Conservation (phyloP, 1,140 invertebrate species). For the Calliphora vicina region DNA sequence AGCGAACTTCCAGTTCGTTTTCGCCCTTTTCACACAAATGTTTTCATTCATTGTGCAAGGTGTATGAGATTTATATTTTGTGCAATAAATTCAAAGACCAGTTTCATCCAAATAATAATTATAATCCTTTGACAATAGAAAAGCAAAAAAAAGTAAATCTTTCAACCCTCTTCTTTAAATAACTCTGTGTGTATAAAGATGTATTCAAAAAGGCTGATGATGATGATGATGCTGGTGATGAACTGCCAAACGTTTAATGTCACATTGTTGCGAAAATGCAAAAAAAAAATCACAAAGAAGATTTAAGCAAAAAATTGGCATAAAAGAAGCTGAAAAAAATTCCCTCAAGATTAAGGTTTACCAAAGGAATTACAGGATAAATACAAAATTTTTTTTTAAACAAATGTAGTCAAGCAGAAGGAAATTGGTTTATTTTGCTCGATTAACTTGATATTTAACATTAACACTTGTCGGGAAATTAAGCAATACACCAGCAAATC, state of each 20-base stretch:
- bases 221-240: neutral
- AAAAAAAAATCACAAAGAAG: constrained; percentile 8
- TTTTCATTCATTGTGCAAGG: no score
- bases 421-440: constrained; percentile 33
- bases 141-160: neutral
- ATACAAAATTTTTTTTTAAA: neutral
- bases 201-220: neutral
- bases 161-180: neutral
- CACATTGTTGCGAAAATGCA: constrained; percentile 26
- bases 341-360: constrained; percentile 33
- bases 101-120: neutral
- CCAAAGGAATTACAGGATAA: constrained; percentile 27
- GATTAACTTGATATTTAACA: constrained; percentile 30
- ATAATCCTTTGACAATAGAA: constrained; percentile 1
- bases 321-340: constrained; percentile 18
- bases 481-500: constrained; percentile 12
- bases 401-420: constrained; percentile 1
- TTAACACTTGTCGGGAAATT: constrained; percentile 1
- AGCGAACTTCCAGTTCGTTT: no score
- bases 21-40: no score
- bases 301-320: neutral
- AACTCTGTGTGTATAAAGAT: neutral
- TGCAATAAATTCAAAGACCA: neutral
- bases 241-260: neutral
- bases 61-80: neutral